These are phyloP conservation scores for Trachymyrmex septentrionalis DNA, from an alignment of 1,140 invertebrate genomes.

Conservation along the genomic window DNA sequence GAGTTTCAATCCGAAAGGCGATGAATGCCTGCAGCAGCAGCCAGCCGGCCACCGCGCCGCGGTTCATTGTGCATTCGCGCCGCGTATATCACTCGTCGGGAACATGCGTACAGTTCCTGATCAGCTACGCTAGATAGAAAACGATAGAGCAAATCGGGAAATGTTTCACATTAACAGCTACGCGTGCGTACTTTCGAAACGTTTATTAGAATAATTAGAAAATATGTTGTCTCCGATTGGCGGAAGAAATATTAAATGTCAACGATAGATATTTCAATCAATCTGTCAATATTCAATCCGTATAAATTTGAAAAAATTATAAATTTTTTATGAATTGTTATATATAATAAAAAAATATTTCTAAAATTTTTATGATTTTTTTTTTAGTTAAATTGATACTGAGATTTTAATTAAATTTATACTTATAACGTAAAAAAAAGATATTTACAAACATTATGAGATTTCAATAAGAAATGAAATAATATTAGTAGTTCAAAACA, in stretches of 20 bases:
- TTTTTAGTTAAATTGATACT: neutral
- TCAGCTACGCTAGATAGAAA: neutral
- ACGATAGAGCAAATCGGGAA: neutral
- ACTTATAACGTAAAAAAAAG: neutral
- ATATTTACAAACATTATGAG: neutral
- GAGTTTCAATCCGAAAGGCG: conserved; percentile 71
- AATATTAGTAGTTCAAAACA: neutral
- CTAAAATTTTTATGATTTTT: neutral
- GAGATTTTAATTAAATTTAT: neutral
- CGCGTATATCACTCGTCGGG: conserved; percentile 40
- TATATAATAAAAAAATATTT: neutral
- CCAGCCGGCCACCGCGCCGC: conserved; percentile 12
- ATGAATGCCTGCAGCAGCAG: conserved; percentile 34
- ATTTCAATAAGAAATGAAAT: neutral
- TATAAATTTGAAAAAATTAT: neutral
- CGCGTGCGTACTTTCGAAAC: neutral
- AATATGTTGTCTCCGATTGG: neutral
- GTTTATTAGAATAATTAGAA: neutral
- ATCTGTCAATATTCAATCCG: neutral
- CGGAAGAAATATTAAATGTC: neutral
- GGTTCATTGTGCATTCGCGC: conserved; percentile 64
- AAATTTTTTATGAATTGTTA: neutral
- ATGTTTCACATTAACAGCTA: conserved; percentile 24
- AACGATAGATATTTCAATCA: neutral
- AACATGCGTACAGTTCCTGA: neutral